Conservation (phyloP, 2,113 vertebrate genomes). For the Rhodinocichla rosea region DNA sequence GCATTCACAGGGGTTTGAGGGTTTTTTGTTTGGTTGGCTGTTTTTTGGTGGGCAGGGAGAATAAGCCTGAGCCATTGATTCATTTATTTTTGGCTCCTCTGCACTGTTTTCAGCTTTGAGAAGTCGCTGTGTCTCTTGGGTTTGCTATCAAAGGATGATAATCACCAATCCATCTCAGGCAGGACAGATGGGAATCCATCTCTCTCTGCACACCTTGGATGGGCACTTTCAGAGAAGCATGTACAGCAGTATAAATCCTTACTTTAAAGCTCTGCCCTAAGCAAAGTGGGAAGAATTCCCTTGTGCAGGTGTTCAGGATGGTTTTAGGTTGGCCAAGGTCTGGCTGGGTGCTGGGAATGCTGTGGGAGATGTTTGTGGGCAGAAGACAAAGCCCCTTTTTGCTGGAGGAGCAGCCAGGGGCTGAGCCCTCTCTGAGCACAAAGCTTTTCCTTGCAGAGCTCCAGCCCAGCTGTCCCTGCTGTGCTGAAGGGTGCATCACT, state of each 20-base stretch:
- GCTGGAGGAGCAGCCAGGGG: not conserved
- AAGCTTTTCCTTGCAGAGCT: not conserved
- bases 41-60: not conserved
- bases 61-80: not conserved
- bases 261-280: not conserved
- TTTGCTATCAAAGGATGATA: not conserved
- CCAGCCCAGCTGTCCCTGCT: fast-evolving
- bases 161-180: not conserved
- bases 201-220: not conserved
- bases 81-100: not conserved
- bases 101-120: not conserved
- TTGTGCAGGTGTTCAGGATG: not conserved
- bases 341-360: not conserved
- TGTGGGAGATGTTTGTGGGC: not conserved
- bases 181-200: not conserved
- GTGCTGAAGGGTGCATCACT: not conserved
- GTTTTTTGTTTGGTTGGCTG: fast-evolving
- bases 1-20: fast-evolving
- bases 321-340: fast-evolving
- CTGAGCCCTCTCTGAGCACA: not conserved
- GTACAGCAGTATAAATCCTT: not conserved
- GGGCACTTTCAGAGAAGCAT: not conserved
- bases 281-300: not conserved
- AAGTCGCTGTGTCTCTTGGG: fast-evolving
- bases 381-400: not conserved